Evolutionary conservation across 1,140 invertebrate species (phyloP).

Genomic region (Leptopilina boulardi): DNA sequence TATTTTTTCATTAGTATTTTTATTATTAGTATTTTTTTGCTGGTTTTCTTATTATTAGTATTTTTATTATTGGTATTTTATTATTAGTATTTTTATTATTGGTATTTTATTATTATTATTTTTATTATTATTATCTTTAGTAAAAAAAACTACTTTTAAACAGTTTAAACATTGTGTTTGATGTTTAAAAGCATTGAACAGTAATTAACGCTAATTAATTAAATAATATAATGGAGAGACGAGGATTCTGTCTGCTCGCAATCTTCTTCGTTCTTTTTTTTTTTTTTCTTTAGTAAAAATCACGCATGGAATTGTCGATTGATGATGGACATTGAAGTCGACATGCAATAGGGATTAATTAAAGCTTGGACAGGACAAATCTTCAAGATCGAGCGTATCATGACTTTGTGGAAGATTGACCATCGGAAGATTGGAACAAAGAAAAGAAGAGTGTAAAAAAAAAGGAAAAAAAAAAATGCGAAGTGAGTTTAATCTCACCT

Average conservation of each 20-base stretch:
- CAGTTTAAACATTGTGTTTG: not conserved
- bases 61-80: too few relatives aligned
- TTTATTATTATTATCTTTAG: too few relatives aligned
- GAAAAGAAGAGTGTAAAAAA: not conserved
- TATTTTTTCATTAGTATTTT: too few relatives aligned
- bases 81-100: too few relatives aligned
- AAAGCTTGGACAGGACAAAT: slow-evolving; percentile 6
- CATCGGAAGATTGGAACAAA: not conserved
- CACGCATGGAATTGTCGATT: not conserved
- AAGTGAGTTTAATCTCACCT: slow-evolving; percentile 29
- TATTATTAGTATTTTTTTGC: too few relatives aligned
- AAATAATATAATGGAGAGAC: not conserved
- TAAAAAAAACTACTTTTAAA: too few relatives aligned
- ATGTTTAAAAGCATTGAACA: not conserved
- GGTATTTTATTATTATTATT: too few relatives aligned
- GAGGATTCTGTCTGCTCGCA: not conserved
- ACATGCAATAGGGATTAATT: slow-evolving; percentile 18
- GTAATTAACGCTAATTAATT: slow-evolving; percentile 25
- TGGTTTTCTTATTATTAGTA: too few relatives aligned
- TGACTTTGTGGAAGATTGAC: not conserved
- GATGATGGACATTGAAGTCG: slow-evolving; percentile 2
- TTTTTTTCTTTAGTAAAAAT: not conserved
- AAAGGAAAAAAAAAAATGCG: not conserved
- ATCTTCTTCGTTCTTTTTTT: not conserved
- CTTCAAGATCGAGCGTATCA: not conserved